phyloP scores from a whole-genome alignment of 2,888 invertebrate genomes.

The Loripinus fragilis region DNA sequence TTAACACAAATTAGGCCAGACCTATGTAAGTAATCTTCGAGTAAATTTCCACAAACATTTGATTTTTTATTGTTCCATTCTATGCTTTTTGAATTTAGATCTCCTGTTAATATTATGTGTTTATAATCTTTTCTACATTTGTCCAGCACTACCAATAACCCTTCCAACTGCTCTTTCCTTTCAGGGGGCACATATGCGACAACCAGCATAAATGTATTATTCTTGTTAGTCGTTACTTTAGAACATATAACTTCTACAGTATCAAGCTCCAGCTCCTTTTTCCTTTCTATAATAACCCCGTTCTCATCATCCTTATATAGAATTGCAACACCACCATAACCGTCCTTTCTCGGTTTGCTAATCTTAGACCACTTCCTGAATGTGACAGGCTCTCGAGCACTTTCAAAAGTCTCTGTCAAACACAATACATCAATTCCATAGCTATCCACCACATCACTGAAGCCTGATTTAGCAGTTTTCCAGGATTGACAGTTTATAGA shows the following conservation, averaged over 20 bases:
- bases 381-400: neutral
- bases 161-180: neutral
- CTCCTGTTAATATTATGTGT: neutral
- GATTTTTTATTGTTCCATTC: neutral
- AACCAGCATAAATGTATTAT: too few relatives aligned
- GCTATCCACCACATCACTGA: neutral
- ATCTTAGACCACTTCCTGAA: slow-evolving; percentile 6
- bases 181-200: too few relatives aligned
- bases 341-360: neutral
- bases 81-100: neutral
- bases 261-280: too few relatives aligned
- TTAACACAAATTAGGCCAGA: too few relatives aligned
- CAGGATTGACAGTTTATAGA: slow-evolving; percentile 9
- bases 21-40: too few relatives aligned
- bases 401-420: slow-evolving; percentile 16
- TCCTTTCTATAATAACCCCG: neutral
- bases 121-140: slow-evolving; percentile 7
- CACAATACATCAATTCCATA: slow-evolving; percentile 1
- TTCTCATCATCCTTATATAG: too few relatives aligned
- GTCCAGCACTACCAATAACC: neutral
- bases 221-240: neutral
- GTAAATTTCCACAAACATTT: too few relatives aligned
- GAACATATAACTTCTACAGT: too few relatives aligned
- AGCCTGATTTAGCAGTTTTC: neutral
- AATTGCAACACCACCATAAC: slow-evolving; percentile 3